Evolutionary conservation across 1,140 invertebrate genomes (phyloP), one percentile per base, ranked within the genome.

Genomic region (Reticulitermes speratus): DNA sequence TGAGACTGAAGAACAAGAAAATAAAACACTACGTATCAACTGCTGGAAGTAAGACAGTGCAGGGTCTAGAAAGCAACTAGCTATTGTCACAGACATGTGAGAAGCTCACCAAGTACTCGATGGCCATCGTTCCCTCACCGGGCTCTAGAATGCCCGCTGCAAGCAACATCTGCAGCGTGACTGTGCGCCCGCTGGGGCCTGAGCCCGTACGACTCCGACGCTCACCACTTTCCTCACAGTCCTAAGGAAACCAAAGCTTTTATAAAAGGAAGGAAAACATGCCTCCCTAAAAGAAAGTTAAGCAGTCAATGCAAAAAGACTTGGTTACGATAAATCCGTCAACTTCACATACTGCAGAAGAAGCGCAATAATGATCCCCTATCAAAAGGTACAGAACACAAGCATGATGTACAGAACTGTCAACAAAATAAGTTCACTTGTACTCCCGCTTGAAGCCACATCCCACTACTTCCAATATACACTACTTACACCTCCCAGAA

Each of bases 91-190:
- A 75, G n/a, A 30, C 25, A 75, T 65, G n/a, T 75, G 52, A 55
- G 52, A 84, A 59, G 83, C 90, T 90, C 92, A 97, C 96, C 93
- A 97, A 92, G 92, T 97, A 98, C 90, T 97, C 97, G 88, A 98
- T 96, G 44, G 96, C 96, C 94, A 98, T 95, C 83, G 95, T 92
- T 81, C 95, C 95, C 89, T 94, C 94, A 19, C 96, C 96, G 59
- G 96, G 94, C 89, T 96, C 93, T 85, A 98, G 92, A 88, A 98
- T 95, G 89, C 95, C 95, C 87, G 96, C 96, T 87, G 94, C 93
- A 89, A 98, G 90, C 84, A 96, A 92, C 92, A 96, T 97, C 90
- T 96, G 95, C 82, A 98, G 90, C n/a, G 96, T 97, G 21, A 97
- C 94, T 86, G 95, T 95, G 88, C 96, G 92, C 16, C 96, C 95